These are phyloP conservation scores for Heliopora coerulea DNA, from an alignment of 92 coral and sea anemone species.

Conservation along the genomic window DNA sequence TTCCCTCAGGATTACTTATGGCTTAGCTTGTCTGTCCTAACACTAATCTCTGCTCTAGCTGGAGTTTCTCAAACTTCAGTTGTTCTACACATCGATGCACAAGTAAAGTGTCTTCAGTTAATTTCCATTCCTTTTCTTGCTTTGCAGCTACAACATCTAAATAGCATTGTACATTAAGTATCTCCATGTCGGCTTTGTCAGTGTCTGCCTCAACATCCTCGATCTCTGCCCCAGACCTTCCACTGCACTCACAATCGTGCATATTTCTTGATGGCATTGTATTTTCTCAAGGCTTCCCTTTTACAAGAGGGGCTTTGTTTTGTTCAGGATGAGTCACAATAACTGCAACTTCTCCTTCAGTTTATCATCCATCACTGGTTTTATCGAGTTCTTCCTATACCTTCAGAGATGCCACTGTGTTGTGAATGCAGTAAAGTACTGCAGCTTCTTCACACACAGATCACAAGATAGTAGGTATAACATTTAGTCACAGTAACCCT, in stretches of 20 bases:
- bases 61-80: constrained; percentile 34
- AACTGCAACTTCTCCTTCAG: constrained; percentile 41
- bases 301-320: constrained; percentile 31
- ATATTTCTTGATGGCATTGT: neutral
- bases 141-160: neutral
- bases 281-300: constrained; percentile 29
- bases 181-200: neutral
- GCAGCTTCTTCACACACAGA: too few species aligned
- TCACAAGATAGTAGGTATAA: too few species aligned
- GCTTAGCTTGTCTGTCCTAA: neutral
- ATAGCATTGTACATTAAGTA: constrained; percentile 7
- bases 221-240: neutral
- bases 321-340: constrained; percentile 31
- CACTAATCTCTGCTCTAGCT: constrained; percentile 1
- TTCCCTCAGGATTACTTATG: neutral
- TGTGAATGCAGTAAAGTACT: too few species aligned
- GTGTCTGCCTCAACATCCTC: neutral
- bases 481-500: too few species aligned
- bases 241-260: neutral
- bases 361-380: constrained; percentile 10
- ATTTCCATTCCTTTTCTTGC: too few species aligned
- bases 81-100: constrained; percentile 38
- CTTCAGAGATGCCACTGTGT: constrained; percentile 37
- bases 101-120: too few species aligned
- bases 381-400: neutral